phyloP scores from a whole-genome alignment of 2,888 invertebrate genomes.

The Augochlorella aurata region DNA sequence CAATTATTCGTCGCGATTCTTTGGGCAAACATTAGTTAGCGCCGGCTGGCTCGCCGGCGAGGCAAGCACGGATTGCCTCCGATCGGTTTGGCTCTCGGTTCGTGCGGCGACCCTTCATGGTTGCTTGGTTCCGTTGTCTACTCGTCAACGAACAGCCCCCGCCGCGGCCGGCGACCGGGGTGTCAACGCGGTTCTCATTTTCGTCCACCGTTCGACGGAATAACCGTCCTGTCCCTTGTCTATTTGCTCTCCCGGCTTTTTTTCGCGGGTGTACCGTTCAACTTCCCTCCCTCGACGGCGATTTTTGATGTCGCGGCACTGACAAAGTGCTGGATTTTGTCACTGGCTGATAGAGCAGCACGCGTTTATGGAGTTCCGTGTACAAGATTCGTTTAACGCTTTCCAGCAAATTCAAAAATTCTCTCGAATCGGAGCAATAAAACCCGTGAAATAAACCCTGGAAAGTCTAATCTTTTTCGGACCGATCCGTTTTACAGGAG shows the following conservation, averaged over 20 bases:
- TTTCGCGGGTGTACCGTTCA: neutral
- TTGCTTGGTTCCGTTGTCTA: conserved; percentile 80
- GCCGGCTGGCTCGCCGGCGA: conserved; percentile 65
- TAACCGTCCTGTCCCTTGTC: neutral
- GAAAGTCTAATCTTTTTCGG: no score
- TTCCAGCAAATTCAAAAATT: no score
- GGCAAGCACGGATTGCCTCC: conserved; percentile 72
- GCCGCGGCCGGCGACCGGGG: conserved; percentile 64
- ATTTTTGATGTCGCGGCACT: no score
- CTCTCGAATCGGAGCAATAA: no score
- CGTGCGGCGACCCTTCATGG: conserved; percentile 79
- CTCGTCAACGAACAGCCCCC: conserved; percentile 76
- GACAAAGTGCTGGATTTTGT: no score
- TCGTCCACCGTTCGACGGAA: conserved; percentile 48
- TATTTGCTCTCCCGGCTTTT: neutral
- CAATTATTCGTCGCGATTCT: conserved; percentile 80
- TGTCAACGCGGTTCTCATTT: conserved; percentile 80
- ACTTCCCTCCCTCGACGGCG: no score
- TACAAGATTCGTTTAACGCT: no score
- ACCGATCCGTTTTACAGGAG: no score
- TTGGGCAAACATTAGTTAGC: conserved; percentile 82
- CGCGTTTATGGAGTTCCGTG: no score
- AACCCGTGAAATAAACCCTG: no score
- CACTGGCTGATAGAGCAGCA: no score
- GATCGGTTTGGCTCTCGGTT: conserved; percentile 74